Evolutionary conservation across 2,113 vertebrate species (phyloP).

Genomic region (Pontoporia blainvillei): DNA sequence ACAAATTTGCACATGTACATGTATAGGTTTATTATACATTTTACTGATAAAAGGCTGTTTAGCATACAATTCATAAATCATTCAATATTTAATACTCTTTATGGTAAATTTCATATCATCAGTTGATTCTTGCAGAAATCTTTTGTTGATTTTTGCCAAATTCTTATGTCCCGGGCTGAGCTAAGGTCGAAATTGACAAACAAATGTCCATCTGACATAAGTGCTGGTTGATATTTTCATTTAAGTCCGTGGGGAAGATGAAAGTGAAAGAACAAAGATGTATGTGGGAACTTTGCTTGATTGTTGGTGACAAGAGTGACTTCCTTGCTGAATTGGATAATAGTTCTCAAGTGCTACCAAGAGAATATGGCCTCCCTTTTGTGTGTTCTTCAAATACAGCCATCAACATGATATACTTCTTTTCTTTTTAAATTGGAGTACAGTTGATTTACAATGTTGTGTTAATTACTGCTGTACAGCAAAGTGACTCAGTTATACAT

Average conservation of each 20-base stretch:
- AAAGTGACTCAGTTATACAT: background rate
- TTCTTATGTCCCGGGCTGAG: background rate
- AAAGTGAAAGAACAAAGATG: conserved; percentile 42
- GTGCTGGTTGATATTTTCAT: conserved; percentile 6
- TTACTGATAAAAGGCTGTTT: background rate
- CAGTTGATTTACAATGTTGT: background rate
- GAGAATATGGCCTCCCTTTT: background rate
- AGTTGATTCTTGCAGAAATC: background rate
- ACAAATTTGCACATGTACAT: background rate
- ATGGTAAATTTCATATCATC: background rate
- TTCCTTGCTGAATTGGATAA: conserved; percentile 9
- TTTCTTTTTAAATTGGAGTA: background rate
- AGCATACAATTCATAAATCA: conserved; percentile 22
- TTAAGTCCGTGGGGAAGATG: conserved; percentile 15
- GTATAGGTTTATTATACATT: conserved; percentile 20
- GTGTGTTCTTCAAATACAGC: background rate
- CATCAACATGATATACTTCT: background rate
- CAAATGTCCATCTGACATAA: background rate
- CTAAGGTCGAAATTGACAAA: background rate
- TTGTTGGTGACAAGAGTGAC: background rate
- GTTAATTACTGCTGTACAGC: background rate
- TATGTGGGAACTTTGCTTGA: background rate
- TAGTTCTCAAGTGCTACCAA: conserved; percentile 5
- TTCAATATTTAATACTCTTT: conserved; percentile 18
- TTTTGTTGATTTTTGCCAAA: conserved; percentile 23